Evolutionary conservation across 2,797 vertebrate species (phyloP).

Genomic region (Dipus sagitta): DNA sequence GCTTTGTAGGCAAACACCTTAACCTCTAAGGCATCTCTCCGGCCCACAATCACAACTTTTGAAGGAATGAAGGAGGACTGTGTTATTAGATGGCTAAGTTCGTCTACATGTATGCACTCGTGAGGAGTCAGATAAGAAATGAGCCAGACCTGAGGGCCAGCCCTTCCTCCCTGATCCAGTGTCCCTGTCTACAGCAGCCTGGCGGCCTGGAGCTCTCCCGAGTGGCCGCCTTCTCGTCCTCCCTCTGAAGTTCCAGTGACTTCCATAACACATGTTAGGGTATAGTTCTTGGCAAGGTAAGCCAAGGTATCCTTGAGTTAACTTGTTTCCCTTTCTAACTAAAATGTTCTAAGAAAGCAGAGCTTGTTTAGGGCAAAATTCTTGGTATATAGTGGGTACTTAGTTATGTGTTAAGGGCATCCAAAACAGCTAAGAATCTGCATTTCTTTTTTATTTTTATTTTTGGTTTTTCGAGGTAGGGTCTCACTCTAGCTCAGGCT

Average conservation of each 20-base stretch:
- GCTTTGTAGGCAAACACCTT: no score
- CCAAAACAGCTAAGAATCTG: no score
- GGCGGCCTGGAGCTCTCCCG: not conserved
- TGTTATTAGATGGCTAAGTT: not conserved
- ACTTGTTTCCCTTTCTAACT: not conserved
- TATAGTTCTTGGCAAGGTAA: not conserved
- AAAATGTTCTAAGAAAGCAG: not conserved
- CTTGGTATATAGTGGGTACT: not conserved
- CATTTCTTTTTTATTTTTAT: no score
- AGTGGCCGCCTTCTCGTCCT: not conserved
- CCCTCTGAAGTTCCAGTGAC: not conserved
- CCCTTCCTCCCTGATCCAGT: not conserved
- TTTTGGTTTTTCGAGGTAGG: no score
- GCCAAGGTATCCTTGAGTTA: not conserved
- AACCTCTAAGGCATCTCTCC: no score
- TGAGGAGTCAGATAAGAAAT: not conserved
- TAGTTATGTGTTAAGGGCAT: not conserved
- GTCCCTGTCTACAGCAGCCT: not conserved
- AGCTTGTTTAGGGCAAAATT: conserved; percentile 15
- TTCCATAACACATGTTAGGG: not conserved
- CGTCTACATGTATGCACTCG: not conserved
- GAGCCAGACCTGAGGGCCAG: not conserved
- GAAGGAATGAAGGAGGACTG: conserved; percentile 8
- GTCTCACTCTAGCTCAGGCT: no score
- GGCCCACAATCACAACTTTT: conserved; percentile 13